Evolutionary conservation across 2,888 invertebrate species (phyloP).

Genomic region (Drosophila mimica): DNA sequence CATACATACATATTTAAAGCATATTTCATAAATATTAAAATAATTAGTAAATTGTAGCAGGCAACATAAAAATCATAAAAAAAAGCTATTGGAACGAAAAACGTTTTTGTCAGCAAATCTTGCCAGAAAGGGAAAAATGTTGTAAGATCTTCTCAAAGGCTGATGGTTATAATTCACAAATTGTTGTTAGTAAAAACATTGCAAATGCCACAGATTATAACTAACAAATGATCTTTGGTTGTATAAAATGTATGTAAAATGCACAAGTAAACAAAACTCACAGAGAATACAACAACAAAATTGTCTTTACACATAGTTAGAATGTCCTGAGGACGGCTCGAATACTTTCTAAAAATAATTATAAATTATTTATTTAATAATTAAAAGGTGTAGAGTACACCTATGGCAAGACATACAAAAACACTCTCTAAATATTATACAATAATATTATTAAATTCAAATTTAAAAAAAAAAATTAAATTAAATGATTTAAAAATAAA

Average conservation of each 20-base stretch:
- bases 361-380: too few species aligned
- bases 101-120: not conserved
- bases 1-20: constrained; percentile 1
- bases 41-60: constrained; percentile 7
- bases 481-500: too few species aligned
- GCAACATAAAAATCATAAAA: not conserved
- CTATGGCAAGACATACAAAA: too few species aligned
- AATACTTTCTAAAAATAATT: too few species aligned
- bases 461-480: too few species aligned
- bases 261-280: not conserved
- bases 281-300: not conserved
- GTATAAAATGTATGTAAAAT: not conserved
- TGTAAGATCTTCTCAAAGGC: not conserved
- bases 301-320: not conserved
- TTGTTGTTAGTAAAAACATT: not conserved
- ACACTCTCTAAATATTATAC: too few species aligned
- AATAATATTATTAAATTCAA: too few species aligned
- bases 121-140: not conserved
- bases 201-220: not conserved
- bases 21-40: constrained; percentile 5
- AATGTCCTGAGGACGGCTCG: not conserved
- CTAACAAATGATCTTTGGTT: not conserved
- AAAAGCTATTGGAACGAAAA: not conserved
- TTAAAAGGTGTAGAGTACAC: too few species aligned
- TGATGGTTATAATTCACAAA: not conserved